These are phyloP conservation scores for Sebastes hubbsi DNA, from an alignment of 2,797 vertebrate species.

Conservation along the genomic window DNA sequence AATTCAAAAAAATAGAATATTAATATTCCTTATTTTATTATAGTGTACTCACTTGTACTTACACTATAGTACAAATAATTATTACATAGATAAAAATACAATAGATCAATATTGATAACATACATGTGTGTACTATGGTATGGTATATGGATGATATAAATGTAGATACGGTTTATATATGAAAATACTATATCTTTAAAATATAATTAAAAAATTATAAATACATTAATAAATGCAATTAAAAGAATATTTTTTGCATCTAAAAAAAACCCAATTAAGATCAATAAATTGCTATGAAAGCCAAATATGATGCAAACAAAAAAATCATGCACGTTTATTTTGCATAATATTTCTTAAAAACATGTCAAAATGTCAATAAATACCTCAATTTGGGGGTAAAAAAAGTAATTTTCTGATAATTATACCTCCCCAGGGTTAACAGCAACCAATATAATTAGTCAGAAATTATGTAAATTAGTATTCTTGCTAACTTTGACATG, in stretches of 20 bases:
- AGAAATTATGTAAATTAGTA: no score
- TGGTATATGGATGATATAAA: not conserved
- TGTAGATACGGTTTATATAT: not conserved
- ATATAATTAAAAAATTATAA: not conserved
- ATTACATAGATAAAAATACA: not conserved
- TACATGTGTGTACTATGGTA: not conserved
- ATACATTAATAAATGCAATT: not conserved
- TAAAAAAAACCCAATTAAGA: not conserved
- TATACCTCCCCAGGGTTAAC: not conserved
- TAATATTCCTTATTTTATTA: no score
- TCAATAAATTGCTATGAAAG: not conserved
- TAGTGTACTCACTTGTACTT: not conserved
- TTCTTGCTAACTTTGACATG: no score
- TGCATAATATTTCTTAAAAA: not conserved
- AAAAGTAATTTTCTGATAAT: not conserved
- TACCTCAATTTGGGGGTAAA: not conserved
- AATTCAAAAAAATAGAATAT: no score
- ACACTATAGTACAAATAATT: not conserved
- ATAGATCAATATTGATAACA: not conserved
- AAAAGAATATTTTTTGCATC: not conserved
- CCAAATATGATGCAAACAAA: not conserved
- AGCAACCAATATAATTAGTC: not conserved
- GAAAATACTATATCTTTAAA: not conserved
- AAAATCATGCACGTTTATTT: not conserved
- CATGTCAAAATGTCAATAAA: not conserved